Percentiles rank a stretch among this genome's conserved stretches.
Evolutionary conservation across 2,888 invertebrate genomes (phyloP).

Genomic region (Patella caerulea): DNA sequence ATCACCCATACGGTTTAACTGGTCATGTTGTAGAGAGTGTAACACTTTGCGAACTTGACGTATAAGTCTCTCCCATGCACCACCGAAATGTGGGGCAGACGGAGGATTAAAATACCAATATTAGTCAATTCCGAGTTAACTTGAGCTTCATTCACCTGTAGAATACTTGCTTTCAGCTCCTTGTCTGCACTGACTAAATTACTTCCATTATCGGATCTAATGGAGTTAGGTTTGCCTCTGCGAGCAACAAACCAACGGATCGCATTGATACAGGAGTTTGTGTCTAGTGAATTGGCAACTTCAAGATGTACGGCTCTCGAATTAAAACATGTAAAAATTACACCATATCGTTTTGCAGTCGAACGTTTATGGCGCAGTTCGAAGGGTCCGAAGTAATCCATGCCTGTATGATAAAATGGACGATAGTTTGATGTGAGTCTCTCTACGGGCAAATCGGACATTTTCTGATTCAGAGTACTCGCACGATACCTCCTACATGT

Average conservation of each 20-base stretch:
- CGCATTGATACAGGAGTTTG: conserved; percentile 28
- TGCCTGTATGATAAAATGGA: background rate
- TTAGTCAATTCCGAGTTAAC: conserved; percentile 26
- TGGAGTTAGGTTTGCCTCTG: conserved; percentile 18
- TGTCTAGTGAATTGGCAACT: conserved; percentile 25
- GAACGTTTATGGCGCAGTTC: conserved; percentile 24
- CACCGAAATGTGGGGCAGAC: conserved; percentile 33
- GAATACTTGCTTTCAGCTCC: conserved; percentile 30
- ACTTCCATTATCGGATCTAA: conserved; percentile 33
- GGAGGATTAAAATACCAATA: conserved; percentile 36
- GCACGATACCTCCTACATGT: conserved; percentile 4
- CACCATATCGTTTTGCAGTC: conserved; percentile 32
- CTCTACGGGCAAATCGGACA: background rate
- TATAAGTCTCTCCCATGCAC: conserved; percentile 41
- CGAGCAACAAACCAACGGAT: conserved; percentile 29
- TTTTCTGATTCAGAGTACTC: background rate
- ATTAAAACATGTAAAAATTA: conserved; percentile 34
- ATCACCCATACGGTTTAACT: conserved; percentile 28
- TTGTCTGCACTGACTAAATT: conserved; percentile 34
- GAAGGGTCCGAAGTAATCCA: conserved; percentile 34
- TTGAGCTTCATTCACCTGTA: conserved; percentile 25
- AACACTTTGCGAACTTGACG: conserved; percentile 29
- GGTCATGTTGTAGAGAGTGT: conserved; percentile 22
- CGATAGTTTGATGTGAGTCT: background rate
- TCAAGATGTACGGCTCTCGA: conserved; percentile 34